Evolutionary conservation across 2,797 vertebrate species (phyloP).

Genomic region (Clarias platycephalus): DNA sequence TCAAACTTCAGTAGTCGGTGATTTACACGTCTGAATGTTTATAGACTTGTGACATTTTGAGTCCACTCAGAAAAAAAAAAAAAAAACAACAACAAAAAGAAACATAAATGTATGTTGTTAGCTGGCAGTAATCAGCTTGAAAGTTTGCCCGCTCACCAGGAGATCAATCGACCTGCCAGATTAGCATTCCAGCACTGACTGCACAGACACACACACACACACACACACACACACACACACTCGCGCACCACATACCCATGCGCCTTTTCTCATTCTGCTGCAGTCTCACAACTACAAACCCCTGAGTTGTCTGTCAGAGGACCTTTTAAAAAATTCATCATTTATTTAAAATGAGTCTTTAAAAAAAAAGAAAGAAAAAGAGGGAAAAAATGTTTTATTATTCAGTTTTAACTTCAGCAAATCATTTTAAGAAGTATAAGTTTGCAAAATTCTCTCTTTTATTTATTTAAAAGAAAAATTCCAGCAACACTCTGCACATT

Average conservation of each 20-base stretch:
- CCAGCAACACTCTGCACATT: neutral
- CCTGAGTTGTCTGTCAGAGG: neutral
- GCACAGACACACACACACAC: no score
- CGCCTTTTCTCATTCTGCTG: neutral
- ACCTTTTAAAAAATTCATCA: neutral
- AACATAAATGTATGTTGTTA: neutral
- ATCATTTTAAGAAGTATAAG: neutral
- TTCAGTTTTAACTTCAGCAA: neutral
- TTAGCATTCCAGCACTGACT: neutral
- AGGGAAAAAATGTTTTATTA: neutral
- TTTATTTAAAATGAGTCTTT: neutral
- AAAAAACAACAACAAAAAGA: no score
- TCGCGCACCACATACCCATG: no score
- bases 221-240: no score
- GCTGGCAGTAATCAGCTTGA: slow-evolving; percentile 6
- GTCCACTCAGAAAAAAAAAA: neutral
- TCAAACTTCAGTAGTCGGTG: neutral
- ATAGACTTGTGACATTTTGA: slow-evolving; percentile 1
- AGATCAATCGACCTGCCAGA: neutral
- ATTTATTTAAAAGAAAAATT: neutral
- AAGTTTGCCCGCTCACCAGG: slow-evolving; percentile 1
- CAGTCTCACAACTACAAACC: neutral
- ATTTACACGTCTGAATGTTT: slow-evolving; percentile 3
- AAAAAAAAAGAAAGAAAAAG: no score
- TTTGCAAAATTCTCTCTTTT: neutral